Evolutionary conservation across 2,797 vertebrate genomes (phyloP), one percentile per base, ranked within the genome.

Genomic region (Sebastes elongatus): DNA sequence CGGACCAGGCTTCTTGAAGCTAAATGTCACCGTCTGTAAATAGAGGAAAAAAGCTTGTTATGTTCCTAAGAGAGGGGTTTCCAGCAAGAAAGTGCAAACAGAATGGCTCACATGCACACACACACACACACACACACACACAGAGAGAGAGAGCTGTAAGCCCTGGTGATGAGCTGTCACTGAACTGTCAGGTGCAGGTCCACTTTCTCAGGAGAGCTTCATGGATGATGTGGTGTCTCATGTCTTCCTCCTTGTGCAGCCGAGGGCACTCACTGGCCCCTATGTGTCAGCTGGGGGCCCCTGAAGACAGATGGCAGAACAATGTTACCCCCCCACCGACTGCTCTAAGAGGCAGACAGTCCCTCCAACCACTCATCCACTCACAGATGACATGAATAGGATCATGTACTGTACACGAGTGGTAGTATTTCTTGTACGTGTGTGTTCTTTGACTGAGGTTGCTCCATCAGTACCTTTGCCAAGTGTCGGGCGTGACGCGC

Each of bases 11-110:
- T 90, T 86, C 91, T 91, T 88, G 46, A 90, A 87, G 80, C 83
- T 88, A 90, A 93, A 92, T 86, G 83, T 92, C 81, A 70, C 22
- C 20, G 23, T 89, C 78, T 88, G 85, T 83, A 91, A 93, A 90
- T 87, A 85, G 71, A 5, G 20, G 74, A 82, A 65, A 57, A 76
- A 80, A 59, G 73, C 84, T 84, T 76, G 76, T 86, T 87, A 84
- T 82, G 69, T 68, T 88, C 23, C 72, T 71, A 68, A 88, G 87
- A 71, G 85, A 69, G 46, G 66, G 27, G 76, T 82, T 85, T 77
- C 74, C 42, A 25, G 55, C 55, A 78, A 28, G 71, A 62, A 78
- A 10, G 60, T 55, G 32, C 76, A 89, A 82, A 86, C 86, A 89
- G 76, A 82, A 63, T 5, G 27, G 7, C 33, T 27, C 25, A 28